Evolutionary conservation across 2,888 invertebrate species (phyloP).

Genomic region (Standfussiana lucernea): DNA sequence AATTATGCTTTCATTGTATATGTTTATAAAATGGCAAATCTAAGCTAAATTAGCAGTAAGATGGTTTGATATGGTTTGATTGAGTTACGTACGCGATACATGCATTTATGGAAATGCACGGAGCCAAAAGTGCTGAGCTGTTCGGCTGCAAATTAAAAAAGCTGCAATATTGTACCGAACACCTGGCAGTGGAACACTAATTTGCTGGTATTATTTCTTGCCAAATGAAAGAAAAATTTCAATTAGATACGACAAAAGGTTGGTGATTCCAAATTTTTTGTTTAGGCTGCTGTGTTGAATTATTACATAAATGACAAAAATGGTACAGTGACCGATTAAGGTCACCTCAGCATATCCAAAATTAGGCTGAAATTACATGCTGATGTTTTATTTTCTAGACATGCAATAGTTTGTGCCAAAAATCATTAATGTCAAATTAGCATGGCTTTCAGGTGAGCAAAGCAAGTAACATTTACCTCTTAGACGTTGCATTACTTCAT

Average conservation of each 20-base stretch:
- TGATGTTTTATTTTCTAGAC: constrained; percentile 15
- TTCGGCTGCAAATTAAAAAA: no score
- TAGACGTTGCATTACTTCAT: constrained; percentile 18
- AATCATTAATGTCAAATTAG: constrained; percentile 56
- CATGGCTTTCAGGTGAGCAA: constrained; percentile 15
- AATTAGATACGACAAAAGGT: constrained; percentile 46
- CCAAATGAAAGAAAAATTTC: neutral
- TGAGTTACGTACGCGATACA: no score
- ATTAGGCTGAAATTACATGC: constrained; percentile 55
- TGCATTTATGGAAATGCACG: no score
- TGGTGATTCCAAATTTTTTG: constrained; percentile 65
- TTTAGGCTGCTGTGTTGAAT: constrained; percentile 53
- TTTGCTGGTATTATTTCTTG: neutral
- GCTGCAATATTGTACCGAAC: no score
- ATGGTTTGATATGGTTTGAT: no score
- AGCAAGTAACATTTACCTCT: neutral
- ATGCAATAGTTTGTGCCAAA: constrained; percentile 45
- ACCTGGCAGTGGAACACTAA: neutral
- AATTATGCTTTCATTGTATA: neutral
- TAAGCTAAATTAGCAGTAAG: no score
- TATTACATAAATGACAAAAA: constrained; percentile 72
- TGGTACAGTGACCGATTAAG: constrained; percentile 75
- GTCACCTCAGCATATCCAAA: constrained; percentile 64
- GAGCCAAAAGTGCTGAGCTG: no score
- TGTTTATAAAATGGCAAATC: no score